A percentile compares a stretch with the other conserved stretches of the same genome.
Evolutionary conservation across 2,888 invertebrate genomes (phyloP).

Genomic region (Agrochola circellaris): DNA sequence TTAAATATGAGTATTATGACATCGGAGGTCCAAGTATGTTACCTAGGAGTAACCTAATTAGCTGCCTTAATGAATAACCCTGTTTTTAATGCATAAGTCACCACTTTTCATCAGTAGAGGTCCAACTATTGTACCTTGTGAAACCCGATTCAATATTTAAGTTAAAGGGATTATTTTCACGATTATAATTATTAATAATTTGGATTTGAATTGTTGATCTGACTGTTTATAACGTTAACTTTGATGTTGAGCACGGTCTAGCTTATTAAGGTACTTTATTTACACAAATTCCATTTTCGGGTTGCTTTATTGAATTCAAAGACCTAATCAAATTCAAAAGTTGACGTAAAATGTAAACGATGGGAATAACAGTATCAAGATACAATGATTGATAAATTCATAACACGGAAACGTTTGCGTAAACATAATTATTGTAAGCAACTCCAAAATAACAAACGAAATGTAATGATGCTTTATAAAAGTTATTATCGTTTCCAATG

Average conservation of each 20-base stretch:
- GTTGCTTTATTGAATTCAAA: slow-evolving; percentile 20
- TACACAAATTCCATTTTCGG: not conserved
- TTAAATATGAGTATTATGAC: not conserved
- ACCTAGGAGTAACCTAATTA: not conserved
- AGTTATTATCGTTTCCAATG: slow-evolving; percentile 39
- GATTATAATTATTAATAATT: not conserved
- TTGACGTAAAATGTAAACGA: slow-evolving; percentile 1
- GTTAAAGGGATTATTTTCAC: too few species aligned
- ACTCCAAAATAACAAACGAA: slow-evolving; percentile 37
- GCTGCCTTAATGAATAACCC: too few species aligned
- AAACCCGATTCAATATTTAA: not conserved
- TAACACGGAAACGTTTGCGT: slow-evolving; percentile 34
- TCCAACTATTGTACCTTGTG: slow-evolving; percentile 19
- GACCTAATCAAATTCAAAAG: slow-evolving; percentile 1
- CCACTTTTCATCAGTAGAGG: not conserved
- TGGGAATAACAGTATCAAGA: slow-evolving; percentile 18
- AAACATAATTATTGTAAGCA: slow-evolving; percentile 45
- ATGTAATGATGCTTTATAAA: slow-evolving; percentile 44
- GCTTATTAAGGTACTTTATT: not conserved
- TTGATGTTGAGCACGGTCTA: not conserved
- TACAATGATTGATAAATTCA: slow-evolving; percentile 28
- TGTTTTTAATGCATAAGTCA: not conserved
- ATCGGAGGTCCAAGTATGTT: not conserved
- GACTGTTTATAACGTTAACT: not conserved
- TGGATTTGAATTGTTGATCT: not conserved